Percentiles rank a stretch among this genome's conserved stretches.
Conservation (phyloP, 2,113 vertebrate genomes). For the Oreochromis spilurus region DNA sequence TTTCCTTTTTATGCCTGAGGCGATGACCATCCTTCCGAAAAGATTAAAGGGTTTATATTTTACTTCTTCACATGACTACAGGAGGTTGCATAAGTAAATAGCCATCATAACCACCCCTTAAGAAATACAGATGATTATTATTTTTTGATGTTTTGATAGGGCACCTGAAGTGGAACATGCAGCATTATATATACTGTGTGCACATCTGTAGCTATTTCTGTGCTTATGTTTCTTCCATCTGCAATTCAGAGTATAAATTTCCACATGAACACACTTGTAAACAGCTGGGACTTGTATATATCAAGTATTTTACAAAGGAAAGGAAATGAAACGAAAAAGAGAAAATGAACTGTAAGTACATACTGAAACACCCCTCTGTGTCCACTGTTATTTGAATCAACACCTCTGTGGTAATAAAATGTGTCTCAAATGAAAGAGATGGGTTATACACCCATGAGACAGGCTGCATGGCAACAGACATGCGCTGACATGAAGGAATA, state of each 20-base stretch:
- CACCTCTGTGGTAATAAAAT: neutral
- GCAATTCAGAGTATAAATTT: neutral
- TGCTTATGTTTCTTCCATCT: constrained; percentile 8
- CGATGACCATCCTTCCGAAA: neutral
- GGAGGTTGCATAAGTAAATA: neutral
- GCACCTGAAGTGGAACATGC: neutral
- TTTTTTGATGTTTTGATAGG: neutral
- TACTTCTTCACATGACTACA: neutral
- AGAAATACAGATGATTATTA: neutral
- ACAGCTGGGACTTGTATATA: neutral
- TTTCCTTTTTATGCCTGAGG: neutral
- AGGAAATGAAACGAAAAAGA: neutral
- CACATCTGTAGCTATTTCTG: constrained; percentile 7
- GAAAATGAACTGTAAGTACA: neutral
- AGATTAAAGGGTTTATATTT: neutral
- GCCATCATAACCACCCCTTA: neutral
- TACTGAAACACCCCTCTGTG: neutral
- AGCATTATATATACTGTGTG: neutral
- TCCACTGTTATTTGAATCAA: neutral
- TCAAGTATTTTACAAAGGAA: neutral
- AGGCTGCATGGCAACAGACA: neutral
- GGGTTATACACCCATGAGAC: neutral
- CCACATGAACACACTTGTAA: neutral
- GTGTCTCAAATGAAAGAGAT: neutral
- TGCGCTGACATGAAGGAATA: constrained; percentile 20